Evolutionary conservation across 2,113 vertebrate genomes (phyloP).

Genomic region (Boleophthalmus pectinirostris): DNA sequence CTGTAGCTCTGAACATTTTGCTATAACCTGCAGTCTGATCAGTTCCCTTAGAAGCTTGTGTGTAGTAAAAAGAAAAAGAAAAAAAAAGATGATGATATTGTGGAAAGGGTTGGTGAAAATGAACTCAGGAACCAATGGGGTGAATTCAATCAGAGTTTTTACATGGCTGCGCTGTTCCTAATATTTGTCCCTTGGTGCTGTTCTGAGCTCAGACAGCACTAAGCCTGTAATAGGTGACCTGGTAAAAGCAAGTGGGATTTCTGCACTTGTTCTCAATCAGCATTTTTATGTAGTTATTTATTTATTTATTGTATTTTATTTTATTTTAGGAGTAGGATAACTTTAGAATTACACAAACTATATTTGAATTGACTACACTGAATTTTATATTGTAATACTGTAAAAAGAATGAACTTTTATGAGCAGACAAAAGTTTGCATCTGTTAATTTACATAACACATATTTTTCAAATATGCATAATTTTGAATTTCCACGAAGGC

Average conservation of each 20-base stretch:
- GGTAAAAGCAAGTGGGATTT: not conserved
- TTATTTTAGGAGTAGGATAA: not conserved
- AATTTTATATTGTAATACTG: not conserved
- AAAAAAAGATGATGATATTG: conserved; percentile 9
- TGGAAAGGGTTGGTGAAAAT: conserved; percentile 18
- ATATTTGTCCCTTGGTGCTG: too few species aligned
- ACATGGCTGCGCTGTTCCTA: conserved; percentile 8
- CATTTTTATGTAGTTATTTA: not conserved
- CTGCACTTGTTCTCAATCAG: not conserved
- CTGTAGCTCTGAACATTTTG: too few species aligned
- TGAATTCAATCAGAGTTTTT: conserved; percentile 28
- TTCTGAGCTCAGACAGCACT: conserved; percentile 13
- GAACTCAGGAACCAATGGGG: conserved; percentile 36
- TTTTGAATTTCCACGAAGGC: conserved; percentile 1
- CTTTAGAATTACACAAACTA: not conserved
- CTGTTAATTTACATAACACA: not conserved
- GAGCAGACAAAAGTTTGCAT: not conserved
- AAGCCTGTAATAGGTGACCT: not conserved
- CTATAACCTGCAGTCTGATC: not conserved
- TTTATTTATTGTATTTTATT: not conserved
- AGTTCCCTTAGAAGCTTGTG: not conserved
- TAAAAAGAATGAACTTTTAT: not conserved
- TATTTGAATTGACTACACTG: too few species aligned
- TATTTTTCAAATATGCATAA: conserved; percentile 24
- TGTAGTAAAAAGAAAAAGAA: conserved; percentile 1